Base-by-base conservation (phyloP, 2,113 vertebrate species). In the Brevimyrus niger region DNA sequence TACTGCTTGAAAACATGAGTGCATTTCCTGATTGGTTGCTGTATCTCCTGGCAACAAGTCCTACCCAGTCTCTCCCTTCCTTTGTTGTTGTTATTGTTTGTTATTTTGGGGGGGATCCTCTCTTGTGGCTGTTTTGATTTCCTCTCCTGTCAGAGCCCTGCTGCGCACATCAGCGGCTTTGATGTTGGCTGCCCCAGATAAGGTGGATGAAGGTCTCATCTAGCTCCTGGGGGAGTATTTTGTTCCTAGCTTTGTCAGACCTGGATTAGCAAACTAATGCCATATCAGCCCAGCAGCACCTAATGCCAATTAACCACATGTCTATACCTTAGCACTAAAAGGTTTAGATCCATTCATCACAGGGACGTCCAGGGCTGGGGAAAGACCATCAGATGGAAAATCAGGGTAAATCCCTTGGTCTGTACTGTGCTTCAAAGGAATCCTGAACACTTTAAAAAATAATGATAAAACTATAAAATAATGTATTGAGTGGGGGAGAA, bases 261-360 rank as follows among this genome's bases (percentile, higher is more conserved):
- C 90, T 58, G 83, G 90, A 93, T 93, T 92, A 92, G 86, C 89
- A 89, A 90, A 91, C 76, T 89, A 90, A 91, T 88, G 91, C 90
- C 83, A 51, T 88, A 87, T 87, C 90, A 90, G 88, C 90, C 90
- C 88, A 87, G 88, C 88, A 83, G 92, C 76, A 10, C 87, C 90
- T 89, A 76, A 92, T 89, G 90, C 42, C 89, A 92, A 91, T 91
- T 89, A 92, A 51, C 69, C 53, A 89, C 85, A 90, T 91, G 65
- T 91, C 90, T 91, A 84, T 86, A 87, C 91, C 89, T 88, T 88
- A 90, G 89, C 88, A 58, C 65, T 89, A 88, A 90, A 90, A 91
- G 91, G 89, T 90, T 93, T 90, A 90, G 84, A 65, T 91, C 89
- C 61, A 61, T 91, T 90, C 83, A 90, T 88, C 76, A 89, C 80